A percentile compares a stretch with the other conserved stretches of the same genome.
Conservation (phyloP, 37 sponge, comb jelly and placozoan genomes). For the Amphimedon queenslandica region DNA sequence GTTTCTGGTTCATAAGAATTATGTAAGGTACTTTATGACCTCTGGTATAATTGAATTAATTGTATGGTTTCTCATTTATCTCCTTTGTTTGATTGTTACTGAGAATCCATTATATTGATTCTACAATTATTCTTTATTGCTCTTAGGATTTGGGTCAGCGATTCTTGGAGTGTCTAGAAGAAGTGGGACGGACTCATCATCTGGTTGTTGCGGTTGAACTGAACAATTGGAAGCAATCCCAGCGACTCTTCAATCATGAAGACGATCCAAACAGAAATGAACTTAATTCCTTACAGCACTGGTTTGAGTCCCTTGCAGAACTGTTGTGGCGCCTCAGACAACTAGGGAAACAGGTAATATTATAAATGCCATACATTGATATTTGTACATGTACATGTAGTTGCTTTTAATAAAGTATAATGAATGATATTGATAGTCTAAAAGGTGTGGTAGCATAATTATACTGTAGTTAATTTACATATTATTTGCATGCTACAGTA, state of each 20-base stretch:
- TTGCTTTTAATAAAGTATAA: slow-evolving; percentile 37
- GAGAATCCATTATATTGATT: too few relatives aligned
- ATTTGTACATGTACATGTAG: slow-evolving; percentile 55
- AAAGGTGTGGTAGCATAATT: slow-evolving; percentile 10
- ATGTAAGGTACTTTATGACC: too few relatives aligned
- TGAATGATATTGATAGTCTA: background rate
- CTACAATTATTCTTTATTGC: background rate
- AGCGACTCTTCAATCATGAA: slow-evolving; percentile 48
- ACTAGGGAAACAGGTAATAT: slow-evolving; percentile 61
- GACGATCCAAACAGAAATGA: slow-evolving; percentile 37
- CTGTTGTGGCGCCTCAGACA: slow-evolving; percentile 66
- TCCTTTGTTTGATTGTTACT: too few relatives aligned
- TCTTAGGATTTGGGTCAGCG: slow-evolving; percentile 54
- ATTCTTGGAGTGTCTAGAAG: slow-evolving; percentile 23
- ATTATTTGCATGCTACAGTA: slow-evolving; percentile 28
- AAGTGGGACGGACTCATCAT: slow-evolving; percentile 26
- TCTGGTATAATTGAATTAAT: too few relatives aligned
- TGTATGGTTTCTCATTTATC: too few relatives aligned
- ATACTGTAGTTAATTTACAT: slow-evolving; percentile 1
- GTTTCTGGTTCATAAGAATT: too few relatives aligned
- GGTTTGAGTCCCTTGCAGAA: slow-evolving; percentile 83
- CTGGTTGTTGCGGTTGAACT: slow-evolving; percentile 41
- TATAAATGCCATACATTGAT: slow-evolving; percentile 50
- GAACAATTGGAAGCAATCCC: slow-evolving; percentile 47
- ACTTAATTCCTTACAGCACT: slow-evolving; percentile 46